Conservation (phyloP, 2,797 vertebrate species). For the Acanthurus leucopareius region DNA sequence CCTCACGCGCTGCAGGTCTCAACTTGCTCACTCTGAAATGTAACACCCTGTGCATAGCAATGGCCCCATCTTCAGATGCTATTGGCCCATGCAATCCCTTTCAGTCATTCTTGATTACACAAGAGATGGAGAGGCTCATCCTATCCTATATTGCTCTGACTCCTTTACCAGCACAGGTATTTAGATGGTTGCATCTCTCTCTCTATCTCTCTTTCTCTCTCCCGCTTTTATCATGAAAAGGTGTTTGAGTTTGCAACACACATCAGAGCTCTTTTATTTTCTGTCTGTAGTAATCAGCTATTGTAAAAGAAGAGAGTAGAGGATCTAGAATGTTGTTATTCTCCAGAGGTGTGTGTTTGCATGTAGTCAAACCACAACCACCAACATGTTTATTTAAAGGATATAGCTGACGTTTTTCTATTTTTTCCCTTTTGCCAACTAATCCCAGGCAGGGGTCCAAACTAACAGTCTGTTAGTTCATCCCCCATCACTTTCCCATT, state of each 20-base stretch:
- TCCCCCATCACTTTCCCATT: slow-evolving; percentile 1
- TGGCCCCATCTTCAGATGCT: slow-evolving; percentile 77
- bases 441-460: slow-evolving; percentile 3
- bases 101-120: slow-evolving; percentile 86
- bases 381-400: slow-evolving; percentile 26
- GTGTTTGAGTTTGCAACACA: slow-evolving; percentile 44
- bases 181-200: slow-evolving; percentile 63
- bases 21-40: slow-evolving; percentile 78
- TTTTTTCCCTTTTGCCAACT: slow-evolving; percentile 9
- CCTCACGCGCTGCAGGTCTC: slow-evolving; percentile 78
- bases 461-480: slow-evolving; percentile 1
- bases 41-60: slow-evolving; percentile 82
- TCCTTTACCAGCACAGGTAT: slow-evolving; percentile 63
- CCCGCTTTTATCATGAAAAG: slow-evolving; percentile 64
- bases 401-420: background rate
- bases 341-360: slow-evolving; percentile 29
- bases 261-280: slow-evolving; percentile 46
- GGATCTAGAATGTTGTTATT: slow-evolving; percentile 1
- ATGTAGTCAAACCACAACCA: slow-evolving; percentile 6
- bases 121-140: slow-evolving; percentile 81
- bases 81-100: slow-evolving; percentile 81
- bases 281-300: slow-evolving; percentile 39
- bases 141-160: slow-evolving; percentile 70
- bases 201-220: slow-evolving; percentile 14
- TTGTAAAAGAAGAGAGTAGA: slow-evolving; percentile 18